Evolutionary conservation across 2,113 vertebrate species (phyloP).

Genomic region (Hypanus sabinus): DNA sequence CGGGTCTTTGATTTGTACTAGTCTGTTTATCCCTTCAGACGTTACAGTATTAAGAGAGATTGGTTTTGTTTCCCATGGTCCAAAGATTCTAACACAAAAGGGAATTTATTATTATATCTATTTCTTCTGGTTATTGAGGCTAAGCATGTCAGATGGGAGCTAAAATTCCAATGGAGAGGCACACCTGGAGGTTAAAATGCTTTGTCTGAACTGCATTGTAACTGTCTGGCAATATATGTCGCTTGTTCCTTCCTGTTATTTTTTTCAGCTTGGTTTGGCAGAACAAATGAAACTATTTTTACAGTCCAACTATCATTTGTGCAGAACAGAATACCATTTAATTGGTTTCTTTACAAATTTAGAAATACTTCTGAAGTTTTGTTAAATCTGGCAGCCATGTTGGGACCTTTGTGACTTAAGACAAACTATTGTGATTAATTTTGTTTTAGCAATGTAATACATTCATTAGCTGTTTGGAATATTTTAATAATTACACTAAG

Average conservation of each 20-base stretch:
- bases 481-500: not conserved
- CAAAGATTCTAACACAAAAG: not conserved
- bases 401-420: not conserved
- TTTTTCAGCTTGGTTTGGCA: not conserved
- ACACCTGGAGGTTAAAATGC: not conserved
- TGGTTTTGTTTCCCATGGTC: not conserved
- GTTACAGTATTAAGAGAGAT: not conserved
- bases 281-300: no score
- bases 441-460: not conserved
- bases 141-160: not conserved
- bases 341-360: not conserved
- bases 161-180: not conserved
- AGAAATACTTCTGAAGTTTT: not conserved
- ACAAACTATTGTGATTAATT: not conserved
- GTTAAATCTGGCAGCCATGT: not conserved
- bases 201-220: not conserved
- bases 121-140: not conserved
- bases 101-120: not conserved
- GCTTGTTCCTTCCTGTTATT: not conserved
- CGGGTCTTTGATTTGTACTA: not conserved
- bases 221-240: not conserved
- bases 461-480: not conserved
- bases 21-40: not conserved
- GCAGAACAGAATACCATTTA: not conserved
- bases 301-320: not conserved